Conservation (phyloP, 1,140 invertebrate species). For the Megalopta genalis region DNA sequence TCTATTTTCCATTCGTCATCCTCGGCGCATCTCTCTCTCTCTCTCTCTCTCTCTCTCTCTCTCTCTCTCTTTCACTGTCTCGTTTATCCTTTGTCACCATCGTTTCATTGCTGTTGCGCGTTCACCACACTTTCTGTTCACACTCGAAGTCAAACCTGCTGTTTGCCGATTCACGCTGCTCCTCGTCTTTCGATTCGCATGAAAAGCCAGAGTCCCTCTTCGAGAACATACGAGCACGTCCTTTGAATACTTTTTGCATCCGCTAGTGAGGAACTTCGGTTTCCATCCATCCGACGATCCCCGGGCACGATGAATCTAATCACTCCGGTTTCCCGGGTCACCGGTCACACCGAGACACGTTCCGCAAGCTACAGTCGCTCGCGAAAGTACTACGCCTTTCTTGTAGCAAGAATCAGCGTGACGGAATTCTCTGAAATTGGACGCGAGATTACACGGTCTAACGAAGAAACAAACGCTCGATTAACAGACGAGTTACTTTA, state of each 20-base stretch:
- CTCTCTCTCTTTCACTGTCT: too few species aligned
- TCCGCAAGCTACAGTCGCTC: too few species aligned
- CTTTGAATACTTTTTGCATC: not conserved
- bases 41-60: not conserved
- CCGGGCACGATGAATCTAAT: not conserved
- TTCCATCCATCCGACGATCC: not conserved
- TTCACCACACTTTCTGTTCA: not conserved
- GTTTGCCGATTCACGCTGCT: constrained; percentile 11
- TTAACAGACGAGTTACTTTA: too few species aligned
- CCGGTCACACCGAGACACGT: not conserved
- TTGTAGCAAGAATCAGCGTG: too few species aligned
- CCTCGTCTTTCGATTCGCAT: constrained; percentile 5
- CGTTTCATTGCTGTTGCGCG: not conserved
- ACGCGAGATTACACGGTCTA: too few species aligned
- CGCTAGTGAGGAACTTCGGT: not conserved
- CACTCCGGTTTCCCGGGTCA: not conserved
- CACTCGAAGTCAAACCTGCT: not conserved
- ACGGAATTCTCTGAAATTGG: too few species aligned
- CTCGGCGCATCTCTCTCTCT: constrained; percentile 2
- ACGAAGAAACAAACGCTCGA: too few species aligned
- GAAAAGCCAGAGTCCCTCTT: not conserved
- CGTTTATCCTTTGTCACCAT: not conserved
- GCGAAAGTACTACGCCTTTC: too few species aligned
- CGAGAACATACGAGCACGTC: not conserved
- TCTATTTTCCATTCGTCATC: constrained; percentile 62